Evolutionary conservation across 2,888 invertebrate genomes (phyloP).

Genomic region (Nemurella pictetii): DNA sequence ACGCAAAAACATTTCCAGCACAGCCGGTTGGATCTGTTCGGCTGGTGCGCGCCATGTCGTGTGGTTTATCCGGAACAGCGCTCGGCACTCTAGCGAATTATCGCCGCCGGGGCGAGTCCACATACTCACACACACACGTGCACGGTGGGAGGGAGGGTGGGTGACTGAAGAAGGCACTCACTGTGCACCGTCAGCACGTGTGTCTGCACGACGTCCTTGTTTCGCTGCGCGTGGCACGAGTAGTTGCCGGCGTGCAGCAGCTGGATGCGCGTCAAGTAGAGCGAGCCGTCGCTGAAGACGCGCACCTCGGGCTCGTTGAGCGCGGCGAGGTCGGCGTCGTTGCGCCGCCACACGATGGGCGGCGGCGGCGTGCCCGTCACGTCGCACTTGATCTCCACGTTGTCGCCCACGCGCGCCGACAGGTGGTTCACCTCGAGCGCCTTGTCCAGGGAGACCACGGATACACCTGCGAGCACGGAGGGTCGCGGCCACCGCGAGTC

Average conservation of each 20-base stretch:
- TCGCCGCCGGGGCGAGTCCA: no score
- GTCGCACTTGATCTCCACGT: slow-evolving; percentile 77
- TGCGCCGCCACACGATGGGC: slow-evolving; percentile 71
- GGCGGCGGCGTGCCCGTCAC: slow-evolving; percentile 71
- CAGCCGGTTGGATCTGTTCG: no score
- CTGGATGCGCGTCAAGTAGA: slow-evolving; percentile 72
- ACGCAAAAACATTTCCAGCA: no score
- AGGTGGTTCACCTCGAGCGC: slow-evolving; percentile 70
- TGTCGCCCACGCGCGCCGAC: slow-evolving; percentile 72
- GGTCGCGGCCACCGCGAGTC: background rate
- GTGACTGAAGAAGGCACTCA: slow-evolving; percentile 53
- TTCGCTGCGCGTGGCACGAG: slow-evolving; percentile 72
- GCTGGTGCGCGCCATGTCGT: no score
- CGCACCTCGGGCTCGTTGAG: slow-evolving; percentile 64
- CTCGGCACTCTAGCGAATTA: no score
- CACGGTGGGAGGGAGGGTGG: background rate
- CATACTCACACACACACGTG: no score
- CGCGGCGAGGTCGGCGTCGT: slow-evolving; percentile 65
- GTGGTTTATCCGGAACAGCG: no score
- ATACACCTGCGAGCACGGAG: slow-evolving; percentile 59
- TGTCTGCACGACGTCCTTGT: slow-evolving; percentile 72
- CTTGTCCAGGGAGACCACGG: slow-evolving; percentile 71
- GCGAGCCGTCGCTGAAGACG: slow-evolving; percentile 73
- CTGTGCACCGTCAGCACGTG: slow-evolving; percentile 74
- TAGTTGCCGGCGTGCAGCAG: slow-evolving; percentile 77